Percentiles rank a stretch among this genome's conserved stretches.
These are phyloP conservation scores for Drosophila equinoxialis DNA, from an alignment of 1,140 invertebrate species.

Conservation along the genomic window DNA sequence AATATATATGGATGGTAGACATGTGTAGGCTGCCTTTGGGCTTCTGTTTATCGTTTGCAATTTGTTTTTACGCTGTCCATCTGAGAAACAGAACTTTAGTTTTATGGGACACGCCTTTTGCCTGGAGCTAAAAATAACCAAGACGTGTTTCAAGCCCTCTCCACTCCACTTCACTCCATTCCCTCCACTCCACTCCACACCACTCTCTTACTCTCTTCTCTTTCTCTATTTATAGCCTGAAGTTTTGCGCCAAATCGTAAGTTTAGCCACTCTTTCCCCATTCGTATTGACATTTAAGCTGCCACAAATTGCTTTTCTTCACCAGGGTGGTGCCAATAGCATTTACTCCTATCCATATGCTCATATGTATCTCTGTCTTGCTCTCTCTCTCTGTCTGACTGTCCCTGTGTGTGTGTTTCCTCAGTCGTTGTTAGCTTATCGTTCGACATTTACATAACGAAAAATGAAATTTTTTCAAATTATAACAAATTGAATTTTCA, in stretches of 20 bases:
- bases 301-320: conserved; percentile 72
- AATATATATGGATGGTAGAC: conserved; percentile 8
- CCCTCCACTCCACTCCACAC: not conserved
- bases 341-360: conserved; percentile 23
- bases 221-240: conserved; percentile 62
- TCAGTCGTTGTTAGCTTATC: conserved; percentile 57
- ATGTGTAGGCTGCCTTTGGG: conserved; percentile 48
- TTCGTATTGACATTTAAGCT: conserved; percentile 74
- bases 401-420: not conserved
- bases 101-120: conserved; percentile 57
- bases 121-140: conserved; percentile 56
- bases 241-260: conserved; percentile 43
- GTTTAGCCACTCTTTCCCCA: conserved; percentile 13
- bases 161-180: not conserved
- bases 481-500: conserved; percentile 78
- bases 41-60: conserved; percentile 74
- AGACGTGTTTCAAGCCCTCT: conserved; percentile 52
- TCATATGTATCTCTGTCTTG: conserved; percentile 26
- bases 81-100: conserved; percentile 64
- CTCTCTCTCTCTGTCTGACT: conserved; percentile 3
- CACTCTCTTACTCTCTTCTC: not conserved
- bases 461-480: conserved; percentile 80
- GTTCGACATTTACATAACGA: conserved; percentile 67
- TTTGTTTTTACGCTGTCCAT: conserved; percentile 73
- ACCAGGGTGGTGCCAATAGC: conserved; percentile 29